Percentiles rank a stretch among this genome's conserved stretches.
Evolutionary conservation across 2,113 vertebrate genomes (phyloP).

Genomic region (Sinocyclocheilus maitianheensis): DNA sequence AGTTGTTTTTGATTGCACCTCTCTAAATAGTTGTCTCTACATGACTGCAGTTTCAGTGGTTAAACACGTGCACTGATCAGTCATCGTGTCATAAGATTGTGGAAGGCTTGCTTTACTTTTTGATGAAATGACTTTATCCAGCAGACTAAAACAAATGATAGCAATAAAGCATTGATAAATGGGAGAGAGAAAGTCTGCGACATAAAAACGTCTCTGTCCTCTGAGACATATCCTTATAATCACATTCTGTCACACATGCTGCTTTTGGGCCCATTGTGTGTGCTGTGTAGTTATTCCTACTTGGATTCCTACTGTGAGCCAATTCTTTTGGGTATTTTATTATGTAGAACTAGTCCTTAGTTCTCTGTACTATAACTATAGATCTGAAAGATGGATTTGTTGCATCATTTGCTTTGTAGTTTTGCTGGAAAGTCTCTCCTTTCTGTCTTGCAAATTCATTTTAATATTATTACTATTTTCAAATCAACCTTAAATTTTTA

Average conservation of each 20-base stretch:
- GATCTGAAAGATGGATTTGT: background rate
- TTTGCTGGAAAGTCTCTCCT: background rate
- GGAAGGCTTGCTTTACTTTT: background rate
- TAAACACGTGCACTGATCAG: background rate
- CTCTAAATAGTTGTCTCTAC: background rate
- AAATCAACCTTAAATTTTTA: background rate
- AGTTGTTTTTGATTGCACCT: background rate
- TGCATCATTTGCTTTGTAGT: constrained; percentile 4
- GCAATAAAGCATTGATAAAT: background rate
- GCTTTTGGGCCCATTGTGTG: background rate
- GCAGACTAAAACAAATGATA: constrained; percentile 12
- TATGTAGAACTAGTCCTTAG: background rate
- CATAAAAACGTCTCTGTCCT: background rate
- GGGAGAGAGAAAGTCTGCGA: background rate
- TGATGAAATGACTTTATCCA: background rate
- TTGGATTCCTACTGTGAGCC: background rate
- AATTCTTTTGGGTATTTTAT: background rate
- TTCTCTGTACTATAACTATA: background rate
- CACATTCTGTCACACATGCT: background rate
- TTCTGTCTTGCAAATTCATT: background rate
- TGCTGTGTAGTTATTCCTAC: background rate
- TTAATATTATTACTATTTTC: background rate
- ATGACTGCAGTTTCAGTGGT: background rate
- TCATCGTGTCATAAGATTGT: background rate
- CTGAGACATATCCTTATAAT: background rate